A percentile compares a stretch with the other conserved stretches of the same genome.
phyloP scores from a whole-genome alignment of 2,888 invertebrate species.

The Coecobrya sp. region DNA sequence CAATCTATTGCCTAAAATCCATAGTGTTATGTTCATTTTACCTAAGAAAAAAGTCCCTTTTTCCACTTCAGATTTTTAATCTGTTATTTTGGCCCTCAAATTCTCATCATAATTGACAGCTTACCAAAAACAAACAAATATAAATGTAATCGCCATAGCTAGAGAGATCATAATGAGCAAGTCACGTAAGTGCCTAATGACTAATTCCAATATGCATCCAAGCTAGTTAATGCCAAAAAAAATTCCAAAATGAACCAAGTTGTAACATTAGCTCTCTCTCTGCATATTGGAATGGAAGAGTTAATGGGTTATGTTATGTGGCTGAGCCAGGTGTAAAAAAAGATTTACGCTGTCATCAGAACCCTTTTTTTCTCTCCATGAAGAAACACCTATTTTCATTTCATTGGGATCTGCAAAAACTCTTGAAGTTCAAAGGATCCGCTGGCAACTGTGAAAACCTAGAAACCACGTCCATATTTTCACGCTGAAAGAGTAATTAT shows the following conservation, averaged over 20 bases:
- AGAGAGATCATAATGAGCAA: not conserved
- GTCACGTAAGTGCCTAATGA: conserved; percentile 26
- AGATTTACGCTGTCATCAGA: not conserved
- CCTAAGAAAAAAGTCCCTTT: conserved; percentile 14
- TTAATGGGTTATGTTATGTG: not conserved
- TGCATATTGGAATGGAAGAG: not conserved
- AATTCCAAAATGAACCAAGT: too few relatives aligned
- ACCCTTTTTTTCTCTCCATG: not conserved
- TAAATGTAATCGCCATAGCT: not conserved
- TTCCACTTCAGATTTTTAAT: conserved; percentile 19
- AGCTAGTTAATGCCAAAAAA: not conserved
- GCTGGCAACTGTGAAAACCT: conserved; percentile 32
- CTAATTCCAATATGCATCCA: not conserved
- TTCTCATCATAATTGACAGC: conserved; percentile 22
- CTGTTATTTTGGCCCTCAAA: conserved; percentile 50
- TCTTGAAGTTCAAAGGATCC: conserved; percentile 28
- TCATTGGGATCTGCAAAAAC: conserved; percentile 58
- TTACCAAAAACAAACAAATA: conserved; percentile 44
- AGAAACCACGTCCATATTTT: conserved; percentile 13
- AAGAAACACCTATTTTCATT: conserved; percentile 51
- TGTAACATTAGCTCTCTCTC: not conserved
- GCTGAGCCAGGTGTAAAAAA: conserved; percentile 32
- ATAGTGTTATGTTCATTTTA: conserved; percentile 2
- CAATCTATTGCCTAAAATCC: not conserved
- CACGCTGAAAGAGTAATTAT: conserved; percentile 69